Conservation (phyloP, 2,888 invertebrate genomes). For the Pinctada fucata region DNA sequence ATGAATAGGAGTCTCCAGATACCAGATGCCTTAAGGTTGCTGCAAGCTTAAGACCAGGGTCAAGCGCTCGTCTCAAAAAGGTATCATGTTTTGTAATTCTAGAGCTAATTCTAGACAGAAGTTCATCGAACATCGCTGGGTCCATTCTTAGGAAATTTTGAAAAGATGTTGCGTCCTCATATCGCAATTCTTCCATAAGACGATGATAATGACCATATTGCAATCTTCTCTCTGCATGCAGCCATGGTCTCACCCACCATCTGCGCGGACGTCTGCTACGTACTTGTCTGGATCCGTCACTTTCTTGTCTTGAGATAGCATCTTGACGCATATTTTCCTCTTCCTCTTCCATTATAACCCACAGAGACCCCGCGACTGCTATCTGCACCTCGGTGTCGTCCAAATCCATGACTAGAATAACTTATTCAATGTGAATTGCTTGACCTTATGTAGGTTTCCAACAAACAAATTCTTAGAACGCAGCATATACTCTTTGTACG, state of each 20-base stretch:
- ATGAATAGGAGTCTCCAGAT: conserved; percentile 45
- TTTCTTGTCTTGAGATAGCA: not conserved
- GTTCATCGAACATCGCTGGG: conserved; percentile 40
- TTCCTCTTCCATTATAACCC: not conserved
- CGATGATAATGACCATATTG: conserved; percentile 35
- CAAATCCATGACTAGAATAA: not conserved
- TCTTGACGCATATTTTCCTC: not conserved
- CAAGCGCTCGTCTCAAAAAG: conserved; percentile 37
- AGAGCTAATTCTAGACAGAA: conserved; percentile 26
- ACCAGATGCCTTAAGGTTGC: conserved; percentile 47
- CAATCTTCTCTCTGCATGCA: conserved; percentile 26
- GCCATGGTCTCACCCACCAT: conserved; percentile 16
- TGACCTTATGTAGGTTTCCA: not conserved
- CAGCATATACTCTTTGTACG: not conserved
- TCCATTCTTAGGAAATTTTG: conserved; percentile 35
- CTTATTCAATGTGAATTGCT: not conserved
- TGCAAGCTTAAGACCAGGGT: conserved; percentile 47
- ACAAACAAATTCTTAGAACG: not conserved
- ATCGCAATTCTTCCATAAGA: conserved; percentile 47
- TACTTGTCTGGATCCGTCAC: not conserved
- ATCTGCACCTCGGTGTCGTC: not conserved
- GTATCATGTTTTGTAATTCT: conserved; percentile 29
- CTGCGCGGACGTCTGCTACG: conserved; percentile 13
- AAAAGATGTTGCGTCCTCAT: conserved; percentile 42
- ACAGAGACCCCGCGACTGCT: not conserved